These are phyloP conservation scores for Scrobipalpa atriplicella DNA, from an alignment of 2,888 invertebrate species.

Conservation along the genomic window DNA sequence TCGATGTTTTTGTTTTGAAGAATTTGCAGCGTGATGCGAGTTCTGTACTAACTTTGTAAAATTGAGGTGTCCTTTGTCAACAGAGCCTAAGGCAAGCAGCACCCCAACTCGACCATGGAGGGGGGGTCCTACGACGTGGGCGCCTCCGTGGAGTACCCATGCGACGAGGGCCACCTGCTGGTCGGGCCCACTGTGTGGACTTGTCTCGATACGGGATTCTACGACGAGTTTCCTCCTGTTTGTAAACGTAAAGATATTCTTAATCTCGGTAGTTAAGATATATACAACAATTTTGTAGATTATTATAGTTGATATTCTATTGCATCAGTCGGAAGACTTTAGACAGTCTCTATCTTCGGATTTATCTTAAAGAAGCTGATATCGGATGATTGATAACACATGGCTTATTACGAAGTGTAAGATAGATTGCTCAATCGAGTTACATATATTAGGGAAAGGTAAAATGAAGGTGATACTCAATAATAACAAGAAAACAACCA, in stretches of 20 bases:
- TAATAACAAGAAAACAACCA: no score
- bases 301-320: no score
- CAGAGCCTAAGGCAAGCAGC: conserved; percentile 95
- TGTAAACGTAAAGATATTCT: conserved; percentile 92
- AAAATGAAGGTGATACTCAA: no score
- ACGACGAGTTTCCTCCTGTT: conserved; percentile 96
- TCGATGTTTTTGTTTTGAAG: not conserved
- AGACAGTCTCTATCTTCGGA: no score
- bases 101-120: conserved; percentile 95
- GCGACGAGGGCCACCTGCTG: conserved; percentile 92
- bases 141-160: conserved; percentile 91
- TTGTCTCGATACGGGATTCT: conserved; percentile 95
- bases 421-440: no score
- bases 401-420: no score
- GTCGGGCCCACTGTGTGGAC: conserved; percentile 93
- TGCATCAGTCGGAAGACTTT: no score
- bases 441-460: no score
- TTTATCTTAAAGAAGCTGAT: no score
- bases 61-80: conserved; percentile 30
- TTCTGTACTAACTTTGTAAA: not conserved
- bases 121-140: conserved; percentile 91
- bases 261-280: no score
- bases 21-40: not conserved
- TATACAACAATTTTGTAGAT: no score
- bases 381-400: no score